Conservation (phyloP, 2,888 invertebrate genomes). For the Gerris lacustris region DNA sequence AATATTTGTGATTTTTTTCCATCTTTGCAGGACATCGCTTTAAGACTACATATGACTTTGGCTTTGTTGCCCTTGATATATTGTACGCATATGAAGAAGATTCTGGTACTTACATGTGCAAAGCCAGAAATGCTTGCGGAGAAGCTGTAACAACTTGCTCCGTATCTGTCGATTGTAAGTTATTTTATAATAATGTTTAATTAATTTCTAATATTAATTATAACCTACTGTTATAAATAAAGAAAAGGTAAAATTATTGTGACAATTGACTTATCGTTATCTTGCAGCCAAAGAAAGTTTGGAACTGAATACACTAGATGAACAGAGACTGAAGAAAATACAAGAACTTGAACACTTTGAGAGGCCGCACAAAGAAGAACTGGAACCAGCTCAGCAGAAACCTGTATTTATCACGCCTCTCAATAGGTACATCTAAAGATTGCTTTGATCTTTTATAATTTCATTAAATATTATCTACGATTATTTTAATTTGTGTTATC, state of each 20-base stretch:
- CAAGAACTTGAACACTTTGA: slow-evolving; percentile 71
- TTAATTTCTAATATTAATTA: not conserved
- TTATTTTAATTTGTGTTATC: slow-evolving; percentile 9
- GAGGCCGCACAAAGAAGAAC: slow-evolving; percentile 60
- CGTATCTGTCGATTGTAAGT: slow-evolving; percentile 70
- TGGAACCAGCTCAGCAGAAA: slow-evolving; percentile 63
- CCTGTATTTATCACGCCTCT: slow-evolving; percentile 87
- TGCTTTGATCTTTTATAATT: not conserved
- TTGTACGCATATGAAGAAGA: slow-evolving; percentile 95
- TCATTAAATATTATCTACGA: not conserved
- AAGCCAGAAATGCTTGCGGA: slow-evolving; percentile 86
- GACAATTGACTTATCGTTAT: slow-evolving; percentile 4
- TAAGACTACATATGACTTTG: slow-evolving; percentile 93
- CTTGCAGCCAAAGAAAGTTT: slow-evolving; percentile 65
- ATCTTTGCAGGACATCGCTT: slow-evolving; percentile 68
- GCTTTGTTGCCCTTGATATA: slow-evolving; percentile 91
- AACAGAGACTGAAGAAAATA: slow-evolving; percentile 78
- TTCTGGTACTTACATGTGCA: slow-evolving; percentile 92
- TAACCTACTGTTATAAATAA: not conserved
- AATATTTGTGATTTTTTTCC: too few species aligned
- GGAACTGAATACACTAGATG: slow-evolving; percentile 79
- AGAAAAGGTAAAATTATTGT: not conserved
- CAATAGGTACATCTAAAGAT: slow-evolving; percentile 37
- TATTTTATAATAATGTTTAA: not conserved
- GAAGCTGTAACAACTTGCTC: slow-evolving; percentile 89